Evolutionary conservation across 2,888 invertebrate genomes (phyloP), one percentile per base, ranked within the genome.

Genomic region (Balanococcus diminutus): DNA sequence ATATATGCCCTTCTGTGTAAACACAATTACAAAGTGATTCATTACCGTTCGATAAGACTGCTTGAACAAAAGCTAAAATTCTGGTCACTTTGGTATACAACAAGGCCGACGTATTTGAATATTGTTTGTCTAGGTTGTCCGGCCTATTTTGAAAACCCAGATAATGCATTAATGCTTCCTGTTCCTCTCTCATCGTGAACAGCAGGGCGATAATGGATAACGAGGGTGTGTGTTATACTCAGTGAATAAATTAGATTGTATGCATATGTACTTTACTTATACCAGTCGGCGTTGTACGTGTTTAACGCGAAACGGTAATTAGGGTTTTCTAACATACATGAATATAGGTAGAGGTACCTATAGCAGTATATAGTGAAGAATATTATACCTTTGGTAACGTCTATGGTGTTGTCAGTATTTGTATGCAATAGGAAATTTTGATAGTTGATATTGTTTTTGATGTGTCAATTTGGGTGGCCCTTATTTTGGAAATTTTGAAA

Each of bases 81-180:
- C 56, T 51, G 56, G 82, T 56, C 51, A 82, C 56, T 82, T 19
- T 31, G 39, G 9, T 36, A 22, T 61, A 39, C 67, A 61, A 83
- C 82, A 67, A 39, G 67, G 84, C 56, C 84, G 19, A 67, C 25
- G 61, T 84, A 32, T 36, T 83, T 83, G 39, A 22, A 67, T 84
- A 61, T 61, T 84, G 61, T 82, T 51, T 82, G 82, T 19, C 82
- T 61, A 72, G 28, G 36, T 67, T 67, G 36, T 67, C 72, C 67
- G 61, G 51, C 3, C 22, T 72, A 39, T 84, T n/a, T 84, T 28
- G 84, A 84, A 36, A 84, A 56, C 67, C 19, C 67, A 25, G 67
- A 67, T 84, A 84, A 84, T 84, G 67, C 61, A 84, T 84, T 61
- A 84, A 84, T 83, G 61, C 83, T 19, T 83, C 32, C 61, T 56